These are phyloP conservation scores for Stramonita haemastoma DNA, from an alignment of 2,888 invertebrate genomes.

Conservation along the genomic window DNA sequence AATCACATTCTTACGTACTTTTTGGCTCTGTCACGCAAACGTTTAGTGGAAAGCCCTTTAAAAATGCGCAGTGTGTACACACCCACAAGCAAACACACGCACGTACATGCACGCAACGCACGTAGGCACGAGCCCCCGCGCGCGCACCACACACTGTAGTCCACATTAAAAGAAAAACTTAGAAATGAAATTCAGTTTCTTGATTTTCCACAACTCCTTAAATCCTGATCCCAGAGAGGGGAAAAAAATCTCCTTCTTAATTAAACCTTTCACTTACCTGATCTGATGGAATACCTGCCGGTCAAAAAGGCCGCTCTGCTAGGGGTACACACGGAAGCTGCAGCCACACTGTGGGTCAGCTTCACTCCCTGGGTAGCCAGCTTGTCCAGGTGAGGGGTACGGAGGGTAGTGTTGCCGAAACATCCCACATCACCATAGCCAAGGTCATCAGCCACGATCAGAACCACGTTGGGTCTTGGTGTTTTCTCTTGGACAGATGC, in stretches of 20 bases:
- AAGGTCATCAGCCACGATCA: slow-evolving; percentile 80
- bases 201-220: not conserved
- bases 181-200: not conserved
- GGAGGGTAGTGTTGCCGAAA: slow-evolving; percentile 78
- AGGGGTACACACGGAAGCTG: slow-evolving; percentile 77
- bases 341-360: slow-evolving; percentile 75
- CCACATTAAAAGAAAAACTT: not conserved
- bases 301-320: slow-evolving; percentile 80
- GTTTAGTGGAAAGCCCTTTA: too few species aligned
- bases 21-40: too few species aligned
- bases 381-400: slow-evolving; percentile 78
- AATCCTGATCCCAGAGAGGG: too few species aligned
- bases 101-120: too few species aligned
- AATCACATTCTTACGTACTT: too few species aligned
- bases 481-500: not conserved
- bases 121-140: too few species aligned
- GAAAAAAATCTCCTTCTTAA: not conserved
- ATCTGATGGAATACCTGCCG: slow-evolving; percentile 69
- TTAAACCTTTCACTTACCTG: slow-evolving; percentile 52
- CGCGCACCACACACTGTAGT: not conserved
- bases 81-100: too few species aligned
- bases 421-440: slow-evolving; percentile 79
- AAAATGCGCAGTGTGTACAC: too few species aligned
- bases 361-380: slow-evolving; percentile 77
- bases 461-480: slow-evolving; percentile 77